These are phyloP conservation scores for Odontamblyopus lacepedii DNA, from an alignment of 2,797 vertebrate species.

Conservation along the genomic window DNA sequence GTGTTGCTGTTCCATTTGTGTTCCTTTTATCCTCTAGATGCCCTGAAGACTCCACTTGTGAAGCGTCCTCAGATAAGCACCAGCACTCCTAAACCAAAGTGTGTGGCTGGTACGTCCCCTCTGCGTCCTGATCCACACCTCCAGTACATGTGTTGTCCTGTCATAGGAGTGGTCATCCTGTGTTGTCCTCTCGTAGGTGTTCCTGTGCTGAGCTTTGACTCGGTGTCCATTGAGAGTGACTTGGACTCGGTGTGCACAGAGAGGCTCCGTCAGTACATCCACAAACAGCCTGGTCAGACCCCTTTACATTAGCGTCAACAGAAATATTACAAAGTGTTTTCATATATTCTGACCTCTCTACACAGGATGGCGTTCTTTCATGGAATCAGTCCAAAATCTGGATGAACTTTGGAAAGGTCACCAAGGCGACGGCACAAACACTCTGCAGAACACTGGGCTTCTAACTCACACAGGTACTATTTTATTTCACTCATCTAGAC, in stretches of 20 bases:
- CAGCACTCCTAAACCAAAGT: slow-evolving; percentile 32
- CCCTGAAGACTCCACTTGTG: not conserved
- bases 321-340: too few relatives aligned
- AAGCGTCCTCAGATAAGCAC: slow-evolving; percentile 13
- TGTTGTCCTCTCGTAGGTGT: slow-evolving; percentile 55
- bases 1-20: not conserved
- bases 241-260: slow-evolving; percentile 73
- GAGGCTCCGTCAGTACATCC: slow-evolving; percentile 59
- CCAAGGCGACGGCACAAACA: slow-evolving; percentile 44
- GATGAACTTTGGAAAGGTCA: slow-evolving; percentile 39
- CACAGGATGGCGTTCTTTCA: slow-evolving; percentile 46
- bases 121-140: not conserved
- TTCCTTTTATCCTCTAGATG: slow-evolving; percentile 25
- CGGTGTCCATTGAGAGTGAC: slow-evolving; percentile 74
- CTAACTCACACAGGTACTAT: slow-evolving; percentile 30
- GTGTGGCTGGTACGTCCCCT: slow-evolving; percentile 63
- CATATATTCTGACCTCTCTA: not conserved
- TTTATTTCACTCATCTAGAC: not conserved
- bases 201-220: slow-evolving; percentile 71
- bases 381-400: slow-evolving; percentile 34
- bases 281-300: slow-evolving; percentile 56
- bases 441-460: slow-evolving; percentile 39
- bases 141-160: too few relatives aligned
- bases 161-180: not conserved
- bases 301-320: not conserved